Conservation (phyloP, 2,113 vertebrate genomes). For the Tricholaema leucomelas region DNA sequence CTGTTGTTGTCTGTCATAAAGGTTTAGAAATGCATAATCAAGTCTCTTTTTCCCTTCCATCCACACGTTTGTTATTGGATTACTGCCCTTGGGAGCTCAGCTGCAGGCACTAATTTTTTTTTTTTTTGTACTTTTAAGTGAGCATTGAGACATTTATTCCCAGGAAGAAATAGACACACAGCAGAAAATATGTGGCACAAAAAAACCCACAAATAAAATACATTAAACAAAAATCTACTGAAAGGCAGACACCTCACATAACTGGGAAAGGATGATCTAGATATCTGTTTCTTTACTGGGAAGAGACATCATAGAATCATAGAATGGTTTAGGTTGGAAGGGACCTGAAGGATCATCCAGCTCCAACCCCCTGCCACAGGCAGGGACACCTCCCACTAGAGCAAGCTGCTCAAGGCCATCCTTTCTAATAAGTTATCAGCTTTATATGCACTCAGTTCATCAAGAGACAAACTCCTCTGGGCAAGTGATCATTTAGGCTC, state of each 20-base stretch:
- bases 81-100: conserved; percentile 33
- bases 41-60: conserved; percentile 23
- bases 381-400: no score
- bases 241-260: accelerated
- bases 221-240: not conserved
- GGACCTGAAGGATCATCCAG: no score
- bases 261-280: not conserved
- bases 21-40: conserved; percentile 39
- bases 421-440: not conserved
- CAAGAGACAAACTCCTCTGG: not conserved
- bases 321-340: no score
- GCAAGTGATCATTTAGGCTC: not conserved
- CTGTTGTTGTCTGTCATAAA: conserved; percentile 28
- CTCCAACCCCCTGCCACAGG: no score
- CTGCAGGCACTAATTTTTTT: not conserved
- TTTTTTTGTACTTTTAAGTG: conserved; percentile 1
- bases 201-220: not conserved
- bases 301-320: not conserved
- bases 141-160: not conserved
- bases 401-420: no score
- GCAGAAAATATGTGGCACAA: not conserved
- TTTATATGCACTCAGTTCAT: not conserved
- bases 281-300: not conserved
- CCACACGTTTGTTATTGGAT: conserved; percentile 14
- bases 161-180: not conserved